Percentiles rank a stretch among this genome's conserved stretches.
phyloP scores from a whole-genome alignment of 2,888 invertebrate species.

The Zygothrica quintamaculata region DNA sequence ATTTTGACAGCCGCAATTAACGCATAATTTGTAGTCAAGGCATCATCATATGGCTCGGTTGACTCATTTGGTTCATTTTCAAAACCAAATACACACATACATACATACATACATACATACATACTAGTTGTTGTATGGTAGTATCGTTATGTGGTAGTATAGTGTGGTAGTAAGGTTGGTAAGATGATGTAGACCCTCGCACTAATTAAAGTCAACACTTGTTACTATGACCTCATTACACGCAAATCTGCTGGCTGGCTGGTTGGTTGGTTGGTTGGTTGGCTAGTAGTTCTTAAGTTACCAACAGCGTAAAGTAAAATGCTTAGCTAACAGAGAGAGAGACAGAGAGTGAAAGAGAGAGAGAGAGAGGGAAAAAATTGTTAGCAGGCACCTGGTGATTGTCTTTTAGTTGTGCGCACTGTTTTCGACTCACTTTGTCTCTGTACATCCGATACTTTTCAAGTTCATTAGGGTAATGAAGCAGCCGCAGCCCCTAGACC shows the following conservation, averaged over 20 bases:
- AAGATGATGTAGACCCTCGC: constrained; percentile 26
- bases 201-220: constrained; percentile 79
- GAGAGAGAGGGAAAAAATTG: neutral
- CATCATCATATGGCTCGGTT: constrained; percentile 52
- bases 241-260: constrained; percentile 66
- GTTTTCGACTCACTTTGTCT: constrained; percentile 58
- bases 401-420: constrained; percentile 53
- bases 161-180: neutral
- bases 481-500: constrained; percentile 60
- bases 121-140: neutral
- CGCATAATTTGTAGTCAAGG: constrained; percentile 58
- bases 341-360: too few relatives aligned
- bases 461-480: constrained; percentile 80
- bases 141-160: neutral
- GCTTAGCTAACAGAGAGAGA: too few relatives aligned
- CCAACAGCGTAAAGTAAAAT: constrained; percentile 4
- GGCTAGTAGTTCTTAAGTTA: constrained; percentile 41
- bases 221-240: constrained; percentile 76
- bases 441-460: constrained; percentile 77
- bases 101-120: too few relatives aligned
- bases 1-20: constrained; percentile 53
- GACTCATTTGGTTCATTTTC: constrained; percentile 44
- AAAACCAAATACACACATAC: too few relatives aligned
- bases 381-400: constrained; percentile 64
- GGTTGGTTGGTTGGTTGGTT: constrained; percentile 48